These are phyloP conservation scores for Microctenopoma stevenorrisi DNA, from an alignment of 2,797 vertebrate genomes.

Conservation along the genomic window DNA sequence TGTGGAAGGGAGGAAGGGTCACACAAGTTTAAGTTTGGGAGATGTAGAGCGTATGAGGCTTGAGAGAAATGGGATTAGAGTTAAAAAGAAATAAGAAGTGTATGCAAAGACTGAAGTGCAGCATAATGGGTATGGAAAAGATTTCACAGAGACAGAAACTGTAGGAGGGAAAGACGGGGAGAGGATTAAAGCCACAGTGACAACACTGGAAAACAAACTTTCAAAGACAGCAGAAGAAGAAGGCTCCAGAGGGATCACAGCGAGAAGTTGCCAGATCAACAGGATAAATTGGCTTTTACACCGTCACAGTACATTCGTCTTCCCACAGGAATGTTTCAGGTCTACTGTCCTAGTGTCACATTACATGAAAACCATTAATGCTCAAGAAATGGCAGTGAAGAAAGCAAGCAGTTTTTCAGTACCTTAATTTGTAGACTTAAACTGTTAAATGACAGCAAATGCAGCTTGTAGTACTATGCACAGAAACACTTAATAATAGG, in stretches of 20 bases:
- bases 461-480: constrained; percentile 7
- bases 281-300: constrained; percentile 15
- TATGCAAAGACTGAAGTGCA: not conserved
- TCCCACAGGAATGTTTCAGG: not conserved
- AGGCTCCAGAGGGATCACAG: constrained; percentile 1
- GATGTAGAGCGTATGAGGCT: constrained; percentile 8
- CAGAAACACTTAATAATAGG: constrained; percentile 10
- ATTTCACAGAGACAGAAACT: constrained; percentile 14
- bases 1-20: constrained; percentile 49
- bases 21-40: constrained; percentile 3
- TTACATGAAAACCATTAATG: constrained; percentile 13
- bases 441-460: constrained; percentile 8
- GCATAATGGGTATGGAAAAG: constrained; percentile 16
- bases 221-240: constrained; percentile 7
- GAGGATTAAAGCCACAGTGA: constrained; percentile 7
- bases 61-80: constrained; percentile 7
- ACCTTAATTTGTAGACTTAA: constrained; percentile 2
- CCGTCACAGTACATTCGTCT: constrained; percentile 15
- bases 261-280: not conserved
- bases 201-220: constrained; percentile 15
- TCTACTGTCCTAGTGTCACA: not conserved
- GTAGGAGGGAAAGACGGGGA: not conserved
- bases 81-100: constrained; percentile 6
- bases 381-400: not conserved
- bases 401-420: not conserved